Conservation (phyloP, 2,113 vertebrate genomes). For the Chaetorhynchus papuensis region DNA sequence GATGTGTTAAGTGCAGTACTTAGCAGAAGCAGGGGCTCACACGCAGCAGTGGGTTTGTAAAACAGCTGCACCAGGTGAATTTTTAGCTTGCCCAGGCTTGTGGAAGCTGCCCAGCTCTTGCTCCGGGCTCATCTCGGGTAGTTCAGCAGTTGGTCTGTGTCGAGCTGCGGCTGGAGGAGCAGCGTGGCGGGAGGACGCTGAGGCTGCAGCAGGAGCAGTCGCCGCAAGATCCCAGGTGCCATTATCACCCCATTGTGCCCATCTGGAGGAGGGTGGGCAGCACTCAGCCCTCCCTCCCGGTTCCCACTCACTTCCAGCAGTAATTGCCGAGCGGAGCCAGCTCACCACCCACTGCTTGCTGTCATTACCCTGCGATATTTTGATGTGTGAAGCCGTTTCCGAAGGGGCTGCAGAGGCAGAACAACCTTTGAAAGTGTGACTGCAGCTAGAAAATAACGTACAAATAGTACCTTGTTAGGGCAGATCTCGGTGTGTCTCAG, state of each 20-base stretch:
- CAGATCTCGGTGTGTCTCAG: neutral
- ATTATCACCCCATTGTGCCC: neutral
- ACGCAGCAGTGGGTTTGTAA: fast-evolving
- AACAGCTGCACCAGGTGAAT: neutral
- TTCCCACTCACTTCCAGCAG: neutral
- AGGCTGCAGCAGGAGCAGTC: neutral
- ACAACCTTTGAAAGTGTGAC: conserved; percentile 40
- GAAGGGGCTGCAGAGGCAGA: conserved; percentile 22
- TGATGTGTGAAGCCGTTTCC: conserved; percentile 34
- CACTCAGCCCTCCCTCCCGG: neutral
- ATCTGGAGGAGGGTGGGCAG: neutral
- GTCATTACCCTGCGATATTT: neutral
- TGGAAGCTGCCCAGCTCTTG: neutral
- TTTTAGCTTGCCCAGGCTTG: neutral
- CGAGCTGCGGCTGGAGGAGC: neutral
- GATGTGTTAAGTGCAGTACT: fast-evolving
- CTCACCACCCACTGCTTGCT: conserved; percentile 10
- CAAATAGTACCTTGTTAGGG: conserved; percentile 21
- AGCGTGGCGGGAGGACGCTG: fast-evolving
- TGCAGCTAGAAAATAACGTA: conserved; percentile 17
- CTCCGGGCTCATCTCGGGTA: neutral
- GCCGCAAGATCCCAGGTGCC: neutral
- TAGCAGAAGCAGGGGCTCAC: neutral
- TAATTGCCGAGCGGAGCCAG: neutral
- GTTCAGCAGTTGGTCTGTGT: neutral